Evolutionary conservation across 2,113 vertebrate species (phyloP).

Genomic region (Mormyrus lacerda): DNA sequence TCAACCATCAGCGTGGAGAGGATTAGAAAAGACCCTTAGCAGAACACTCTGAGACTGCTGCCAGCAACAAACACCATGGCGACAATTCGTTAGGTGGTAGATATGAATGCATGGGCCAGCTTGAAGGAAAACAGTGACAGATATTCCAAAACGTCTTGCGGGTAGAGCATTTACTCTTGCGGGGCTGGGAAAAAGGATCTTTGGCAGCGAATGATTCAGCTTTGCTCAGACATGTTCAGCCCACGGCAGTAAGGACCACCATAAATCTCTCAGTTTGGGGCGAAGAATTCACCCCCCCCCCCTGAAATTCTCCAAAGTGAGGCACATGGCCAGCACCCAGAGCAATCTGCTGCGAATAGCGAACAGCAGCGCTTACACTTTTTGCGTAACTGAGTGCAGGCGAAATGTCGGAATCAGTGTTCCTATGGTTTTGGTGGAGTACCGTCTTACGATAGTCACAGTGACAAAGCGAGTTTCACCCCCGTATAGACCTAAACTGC

Average conservation of each 20-base stretch:
- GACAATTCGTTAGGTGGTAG: not conserved
- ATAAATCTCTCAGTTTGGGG: not conserved
- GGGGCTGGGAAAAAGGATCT: not conserved
- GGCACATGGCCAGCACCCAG: not conserved
- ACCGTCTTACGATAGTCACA: not conserved
- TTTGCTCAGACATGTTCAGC: not conserved
- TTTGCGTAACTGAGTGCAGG: not conserved
- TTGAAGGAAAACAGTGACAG: not conserved
- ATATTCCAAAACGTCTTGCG: not conserved
- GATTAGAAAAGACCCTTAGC: not conserved
- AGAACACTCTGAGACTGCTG: not conserved
- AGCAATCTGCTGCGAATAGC: not conserved
- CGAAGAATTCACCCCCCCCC: not conserved
- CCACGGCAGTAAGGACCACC: not conserved
- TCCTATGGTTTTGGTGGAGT: not conserved
- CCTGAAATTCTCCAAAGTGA: not conserved
- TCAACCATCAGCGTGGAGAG: not conserved
- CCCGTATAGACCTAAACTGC: not conserved
- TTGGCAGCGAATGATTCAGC: not conserved
- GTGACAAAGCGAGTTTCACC: not conserved
- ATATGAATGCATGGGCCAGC: not conserved
- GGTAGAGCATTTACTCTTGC: not conserved
- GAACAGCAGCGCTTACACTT: not conserved
- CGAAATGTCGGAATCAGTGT: not conserved
- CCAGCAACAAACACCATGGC: not conserved